Base-by-base conservation (phyloP, 2,113 vertebrate genomes). In the Acrocephalus arundinaceus region DNA sequence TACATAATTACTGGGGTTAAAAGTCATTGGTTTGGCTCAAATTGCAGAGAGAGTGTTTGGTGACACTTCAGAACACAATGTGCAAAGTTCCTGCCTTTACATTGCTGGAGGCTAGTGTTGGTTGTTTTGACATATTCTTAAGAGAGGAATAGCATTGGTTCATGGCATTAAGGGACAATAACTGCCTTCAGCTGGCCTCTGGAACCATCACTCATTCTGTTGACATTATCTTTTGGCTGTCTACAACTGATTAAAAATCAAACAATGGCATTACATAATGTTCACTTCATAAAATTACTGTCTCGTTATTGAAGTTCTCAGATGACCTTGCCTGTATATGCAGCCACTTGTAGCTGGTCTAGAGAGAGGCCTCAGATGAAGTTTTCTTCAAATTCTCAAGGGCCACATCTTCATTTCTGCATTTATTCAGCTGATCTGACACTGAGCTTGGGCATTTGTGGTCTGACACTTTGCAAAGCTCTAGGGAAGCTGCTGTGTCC, bases 181-280 rank as follows among this genome's bases (percentile, higher is more conserved):
- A 45, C 27, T 78, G 33, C 81, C 79, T 95, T 96, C 55, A 89
- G 46, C 80, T 94, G 73, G 76, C 76, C 88, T 94, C 82, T 91
- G 80, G 87, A 68, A 92, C 41, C 25, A 71, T 45, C 93, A 79
- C 66, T 52, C 24, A 5, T 87, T 88, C 87, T 92, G 80, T 68
- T 94, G 85, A 97, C 78, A 89, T 90, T 91, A 79, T 77, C 45
- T 95, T 91, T 86, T 85, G 70, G 66, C 87, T 73, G 45, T 49
- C 83, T 81, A 37, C 39, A 93, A 48, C 25, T 54, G 62, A 78
- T 92, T 86, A 84, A 55, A 87, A 95, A 87, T 70, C 86, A 94
- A 95, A 95, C 55, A 97, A 63, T 46, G 15, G 37, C 8, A 2
- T 54, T 96, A 94, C 48, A 43, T 86, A 73, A 90, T 4, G 5